Base-by-base conservation (phyloP, 2,797 vertebrate species). In the Meda fulgida region DNA sequence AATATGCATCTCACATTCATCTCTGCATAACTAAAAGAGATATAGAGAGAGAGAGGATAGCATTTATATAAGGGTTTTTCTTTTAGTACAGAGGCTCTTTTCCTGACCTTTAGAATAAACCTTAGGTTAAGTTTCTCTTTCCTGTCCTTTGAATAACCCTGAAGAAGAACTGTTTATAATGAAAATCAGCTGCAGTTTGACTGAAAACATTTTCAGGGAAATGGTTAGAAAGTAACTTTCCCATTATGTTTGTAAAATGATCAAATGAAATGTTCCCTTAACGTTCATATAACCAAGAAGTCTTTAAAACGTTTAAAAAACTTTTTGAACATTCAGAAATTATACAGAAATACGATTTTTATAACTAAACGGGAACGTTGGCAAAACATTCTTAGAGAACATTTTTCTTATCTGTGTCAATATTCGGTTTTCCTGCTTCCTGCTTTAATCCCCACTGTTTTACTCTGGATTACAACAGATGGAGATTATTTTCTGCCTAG, bases 371-470 rank as follows among this genome's bases (percentile, higher is more conserved):
- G 55, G n/a, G 4, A 58, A 58, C 0, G 1, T 11, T 26, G 13
- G 58, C 58, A 60, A 60, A 26, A 26, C 11, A 6, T 60, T 60
- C 58, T 26, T 14, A 60, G 11, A 26, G n/a, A 26, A 26, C 11
- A n/a, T 60, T 58, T 58, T 58, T 29, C 13, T 14, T 70, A 66
- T 53, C 40, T 46, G 43, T 46, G 60, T 80, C 18, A 31, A 73
- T 79, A 78, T 78, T 83, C 7, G 72, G 80, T 78, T 40, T 34
- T 58, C 71, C 81, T 78, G 53, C 58, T 58, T 51, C 66, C 65
- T 48, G 71, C 36, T 87, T 77, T 81, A 87, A 81, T 85, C 80
- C 80, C 71, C 71, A 53, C 80, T 80, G 63, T 73, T 18, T 83
- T 71, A 69, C 69, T 58, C n/a, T 75, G 71, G 46, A 81, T 85